A percentile compares a stretch with the other conserved stretches of the same genome.
These are phyloP conservation scores for Ariopsis seemanni DNA, from an alignment of 2,113 vertebrate species.

Conservation along the genomic window DNA sequence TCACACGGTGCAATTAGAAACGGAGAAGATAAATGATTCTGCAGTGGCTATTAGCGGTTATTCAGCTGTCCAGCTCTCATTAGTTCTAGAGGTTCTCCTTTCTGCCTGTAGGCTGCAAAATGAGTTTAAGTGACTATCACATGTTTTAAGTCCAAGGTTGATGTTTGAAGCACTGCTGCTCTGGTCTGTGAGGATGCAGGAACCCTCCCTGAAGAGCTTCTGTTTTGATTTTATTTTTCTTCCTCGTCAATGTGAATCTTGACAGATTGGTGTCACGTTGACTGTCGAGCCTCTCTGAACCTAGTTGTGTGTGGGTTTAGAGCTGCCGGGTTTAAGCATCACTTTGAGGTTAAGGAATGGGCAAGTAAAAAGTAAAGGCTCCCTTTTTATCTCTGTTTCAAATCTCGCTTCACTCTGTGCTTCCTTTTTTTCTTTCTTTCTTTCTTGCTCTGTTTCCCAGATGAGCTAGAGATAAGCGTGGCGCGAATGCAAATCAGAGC, in stretches of 20 bases:
- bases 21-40: neutral
- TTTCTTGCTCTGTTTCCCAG: neutral
- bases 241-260: neutral
- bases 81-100: neutral
- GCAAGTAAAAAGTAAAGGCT: neutral
- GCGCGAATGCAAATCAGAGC: constrained; percentile 24
- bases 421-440: neutral
- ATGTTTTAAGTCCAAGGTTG: constrained; percentile 24
- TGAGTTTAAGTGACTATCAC: neutral
- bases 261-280: constrained; percentile 38
- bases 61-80: neutral
- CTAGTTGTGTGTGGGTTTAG: neutral
- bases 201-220: constrained; percentile 18
- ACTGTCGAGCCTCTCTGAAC: constrained; percentile 10
- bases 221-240: constrained; percentile 24
- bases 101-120: constrained; percentile 7
- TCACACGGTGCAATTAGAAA: neutral
- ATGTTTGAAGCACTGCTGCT: constrained; percentile 47
- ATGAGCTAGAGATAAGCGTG: constrained; percentile 23
- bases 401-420: neutral
- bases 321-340: constrained; percentile 1
- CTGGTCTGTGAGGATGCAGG: constrained; percentile 18
- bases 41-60: neutral
- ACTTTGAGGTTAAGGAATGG: neutral
- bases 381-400: neutral